Evolutionary conservation across 2,113 vertebrate genomes (phyloP), one percentile per base, ranked within the genome.

Genomic region (Cercopithecus mona): DNA sequence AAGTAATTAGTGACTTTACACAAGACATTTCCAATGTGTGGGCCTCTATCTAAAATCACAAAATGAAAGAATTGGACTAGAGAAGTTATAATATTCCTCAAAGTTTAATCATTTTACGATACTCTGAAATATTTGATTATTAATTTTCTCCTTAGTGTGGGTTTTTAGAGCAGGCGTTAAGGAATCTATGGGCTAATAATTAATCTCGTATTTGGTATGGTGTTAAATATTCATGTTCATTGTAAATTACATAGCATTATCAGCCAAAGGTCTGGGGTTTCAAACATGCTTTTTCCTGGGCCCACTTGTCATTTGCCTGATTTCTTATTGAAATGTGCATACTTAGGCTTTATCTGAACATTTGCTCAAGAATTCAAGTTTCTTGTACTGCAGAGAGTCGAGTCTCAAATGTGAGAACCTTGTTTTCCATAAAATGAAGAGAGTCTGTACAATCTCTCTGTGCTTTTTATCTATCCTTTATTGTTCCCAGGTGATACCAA

Each of bases 161-260:
- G 17, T 85, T 94, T 94, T 93, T 94, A 86, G 90, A 78, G 11
- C 72, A 88, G 80, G 50, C n/a, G 32, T 55, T 89, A 88, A 94
- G 52, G 85, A 95, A 95, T 97, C 87, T 94, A 79, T 95, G 52
- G 93, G 80, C 57, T 88, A 86, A 95, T 94, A 97, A 96, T 97
- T 94, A 96, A 94, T 97, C 75, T 78, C 78, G 68, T 61, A 70
- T 80, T 93, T 92, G 59, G 22, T 61, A 32, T 64, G 78, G 64
- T 94, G 50, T 95, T 96, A 95, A 95, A 96, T 97, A 97, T 96
- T 97, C 93, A 97, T 96, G 75, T 45, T 93, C 92, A 92, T 88
- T 55, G 73, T 96, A 93, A 92, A 94, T 96, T 88, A 95, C 11
- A 57, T 40, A 91, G 27, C 18, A 8, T 90, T 97, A 89, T 88